phyloP scores from a whole-genome alignment of 2,113 vertebrate species.

The Chaetura pelagica region DNA sequence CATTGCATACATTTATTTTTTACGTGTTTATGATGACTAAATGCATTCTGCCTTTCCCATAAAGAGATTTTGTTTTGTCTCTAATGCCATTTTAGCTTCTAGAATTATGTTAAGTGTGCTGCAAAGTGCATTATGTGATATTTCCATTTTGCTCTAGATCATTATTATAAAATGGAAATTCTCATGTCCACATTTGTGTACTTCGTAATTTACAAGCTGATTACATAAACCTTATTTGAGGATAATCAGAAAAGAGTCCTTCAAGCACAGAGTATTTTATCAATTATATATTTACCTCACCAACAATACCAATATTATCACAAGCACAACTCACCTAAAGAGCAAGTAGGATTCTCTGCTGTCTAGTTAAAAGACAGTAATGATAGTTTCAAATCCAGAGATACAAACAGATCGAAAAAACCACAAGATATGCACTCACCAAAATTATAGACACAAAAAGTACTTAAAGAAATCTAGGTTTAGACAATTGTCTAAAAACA shows the following conservation, averaged over 20 bases:
- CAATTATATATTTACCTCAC: background rate
- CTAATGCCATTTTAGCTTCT: slow-evolving; percentile 76
- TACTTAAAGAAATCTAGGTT: background rate
- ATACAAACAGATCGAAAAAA: background rate
- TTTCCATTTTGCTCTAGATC: slow-evolving; percentile 62
- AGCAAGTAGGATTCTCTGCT: background rate
- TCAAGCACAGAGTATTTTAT: slow-evolving; percentile 14
- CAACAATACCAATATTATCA: background rate
- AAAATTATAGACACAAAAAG: background rate
- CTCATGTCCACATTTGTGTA: slow-evolving; percentile 38
- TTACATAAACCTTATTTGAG: slow-evolving; percentile 63
- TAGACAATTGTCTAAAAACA: background rate
- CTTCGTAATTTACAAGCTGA: slow-evolving; percentile 73
- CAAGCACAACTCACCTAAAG: background rate
- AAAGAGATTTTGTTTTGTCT: slow-evolving; percentile 70
- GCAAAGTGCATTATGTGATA: slow-evolving; percentile 72
- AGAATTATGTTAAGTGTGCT: slow-evolving; percentile 77
- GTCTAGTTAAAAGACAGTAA: background rate
- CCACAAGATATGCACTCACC: background rate
- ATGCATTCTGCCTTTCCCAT: slow-evolving; percentile 68
- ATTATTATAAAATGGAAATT: slow-evolving; percentile 66
- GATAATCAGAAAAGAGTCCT: slow-evolving; percentile 55
- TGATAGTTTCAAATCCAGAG: background rate
- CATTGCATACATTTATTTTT: slow-evolving; percentile 68
- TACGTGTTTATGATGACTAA: slow-evolving; percentile 67